These are phyloP conservation scores for Ascidia mentula DNA, from an alignment of 23 tunicate species.

Conservation along the genomic window DNA sequence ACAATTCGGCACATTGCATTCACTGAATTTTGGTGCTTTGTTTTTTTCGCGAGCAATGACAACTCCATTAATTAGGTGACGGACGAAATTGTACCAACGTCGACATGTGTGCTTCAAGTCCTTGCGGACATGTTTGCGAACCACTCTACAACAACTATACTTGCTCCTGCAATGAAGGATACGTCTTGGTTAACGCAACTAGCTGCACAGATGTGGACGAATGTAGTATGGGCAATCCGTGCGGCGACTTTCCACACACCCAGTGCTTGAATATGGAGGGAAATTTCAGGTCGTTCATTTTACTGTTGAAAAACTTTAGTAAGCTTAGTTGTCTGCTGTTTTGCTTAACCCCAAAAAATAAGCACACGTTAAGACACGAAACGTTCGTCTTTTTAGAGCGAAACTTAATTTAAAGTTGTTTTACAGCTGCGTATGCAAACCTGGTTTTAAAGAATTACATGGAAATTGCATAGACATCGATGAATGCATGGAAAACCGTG, in stretches of 20 bases:
- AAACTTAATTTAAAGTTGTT: no score
- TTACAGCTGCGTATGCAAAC: slow-evolving; percentile 11
- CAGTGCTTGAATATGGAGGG: background rate
- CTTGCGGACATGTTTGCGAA: background rate
- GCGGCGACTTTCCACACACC: background rate
- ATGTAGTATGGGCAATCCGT: slow-evolving; percentile 6
- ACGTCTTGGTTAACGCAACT: background rate
- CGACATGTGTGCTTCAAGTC: background rate
- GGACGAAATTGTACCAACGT: slow-evolving; percentile 21
- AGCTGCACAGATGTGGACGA: background rate
- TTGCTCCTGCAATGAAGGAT: slow-evolving; percentile 2
- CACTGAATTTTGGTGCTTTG: no score
- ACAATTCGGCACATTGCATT: no score
- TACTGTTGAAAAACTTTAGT: no score
- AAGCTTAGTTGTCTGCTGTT: no score
- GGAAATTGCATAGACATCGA: slow-evolving; percentile 7
- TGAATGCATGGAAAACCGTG: background rate
- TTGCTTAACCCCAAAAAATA: no score
- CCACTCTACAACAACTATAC: background rate
- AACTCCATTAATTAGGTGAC: background rate
- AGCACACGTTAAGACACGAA: no score
- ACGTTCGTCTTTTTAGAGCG: no score
- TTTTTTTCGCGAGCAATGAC: no score
- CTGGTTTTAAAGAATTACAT: background rate
- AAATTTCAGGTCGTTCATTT: slow-evolving; percentile 6